phyloP scores from a whole-genome alignment of 2,888 invertebrate genomes.

The Meliscaeva auricollis region DNA sequence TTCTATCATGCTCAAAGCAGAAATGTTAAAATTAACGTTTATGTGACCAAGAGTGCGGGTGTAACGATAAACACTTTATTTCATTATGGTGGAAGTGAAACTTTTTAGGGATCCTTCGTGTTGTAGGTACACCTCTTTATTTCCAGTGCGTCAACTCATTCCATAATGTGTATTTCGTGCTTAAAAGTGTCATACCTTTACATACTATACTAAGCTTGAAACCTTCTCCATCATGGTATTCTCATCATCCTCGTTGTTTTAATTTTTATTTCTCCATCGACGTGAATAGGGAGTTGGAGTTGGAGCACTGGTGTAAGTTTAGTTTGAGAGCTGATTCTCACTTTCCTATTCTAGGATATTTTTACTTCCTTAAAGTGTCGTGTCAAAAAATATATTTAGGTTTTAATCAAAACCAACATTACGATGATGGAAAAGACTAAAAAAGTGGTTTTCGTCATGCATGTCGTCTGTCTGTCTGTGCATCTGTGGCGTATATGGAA shows the following conservation, averaged over 20 bases:
- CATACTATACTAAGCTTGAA: too few species aligned
- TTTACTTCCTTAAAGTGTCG: too few species aligned
- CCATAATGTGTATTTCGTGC: too few species aligned
- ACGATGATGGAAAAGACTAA: too few species aligned
- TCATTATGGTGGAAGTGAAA: background rate
- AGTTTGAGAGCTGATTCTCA: slow-evolving; percentile 74
- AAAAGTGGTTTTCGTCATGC: too few species aligned
- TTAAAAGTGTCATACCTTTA: too few species aligned
- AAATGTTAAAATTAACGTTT: background rate
- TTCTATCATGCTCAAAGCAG: background rate
- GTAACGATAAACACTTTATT: background rate
- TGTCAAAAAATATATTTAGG: too few species aligned
- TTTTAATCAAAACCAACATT: too few species aligned
- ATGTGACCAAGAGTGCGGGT: background rate
- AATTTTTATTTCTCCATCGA: slow-evolving; percentile 23
- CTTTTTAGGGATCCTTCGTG: slow-evolving; percentile 27
- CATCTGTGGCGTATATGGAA: too few species aligned
- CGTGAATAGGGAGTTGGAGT: slow-evolving; percentile 2
- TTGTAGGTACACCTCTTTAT: slow-evolving; percentile 34
- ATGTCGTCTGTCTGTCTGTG: too few species aligned
- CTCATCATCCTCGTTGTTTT: slow-evolving; percentile 47
- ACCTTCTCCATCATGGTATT: slow-evolving; percentile 1
- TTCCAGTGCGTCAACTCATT: slow-evolving; percentile 3
- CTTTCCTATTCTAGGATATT: too few species aligned
- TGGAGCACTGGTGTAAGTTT: slow-evolving; percentile 72